Conservation (phyloP, 2,797 vertebrate species). For the Hydrocynus forskahlii region DNA sequence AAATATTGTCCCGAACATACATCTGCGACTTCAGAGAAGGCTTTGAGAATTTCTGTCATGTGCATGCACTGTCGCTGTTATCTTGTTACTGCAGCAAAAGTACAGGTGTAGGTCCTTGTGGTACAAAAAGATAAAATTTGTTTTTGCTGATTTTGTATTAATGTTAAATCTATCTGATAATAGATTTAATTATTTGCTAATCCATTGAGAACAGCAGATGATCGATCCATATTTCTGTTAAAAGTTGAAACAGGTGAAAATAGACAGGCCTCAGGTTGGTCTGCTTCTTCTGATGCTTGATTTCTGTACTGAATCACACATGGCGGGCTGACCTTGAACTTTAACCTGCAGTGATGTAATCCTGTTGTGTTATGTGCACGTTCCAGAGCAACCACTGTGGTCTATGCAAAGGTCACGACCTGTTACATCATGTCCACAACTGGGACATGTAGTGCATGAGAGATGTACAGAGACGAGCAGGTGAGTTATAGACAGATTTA, state of each 20-base stretch:
- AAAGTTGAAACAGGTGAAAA: not conserved
- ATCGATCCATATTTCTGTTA: not conserved
- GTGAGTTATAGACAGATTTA: not conserved
- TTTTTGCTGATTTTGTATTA: too few relatives aligned
- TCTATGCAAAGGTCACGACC: conserved; percentile 29
- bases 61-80: not conserved
- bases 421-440: conserved; percentile 40
- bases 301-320: not conserved
- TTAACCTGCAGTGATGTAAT: conserved; percentile 46
- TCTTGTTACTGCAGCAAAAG: not conserved
- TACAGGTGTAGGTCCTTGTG: not conserved
- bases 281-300: not conserved
- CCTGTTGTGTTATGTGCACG: conserved; percentile 33
- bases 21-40: not conserved
- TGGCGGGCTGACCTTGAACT: conserved; percentile 45
- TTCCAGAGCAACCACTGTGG: conserved; percentile 43
- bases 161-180: not conserved
- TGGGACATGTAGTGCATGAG: conserved; percentile 20
- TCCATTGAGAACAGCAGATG: not conserved
- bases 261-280: not conserved
- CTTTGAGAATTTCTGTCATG: not conserved
- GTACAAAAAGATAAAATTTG: not conserved
- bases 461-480: conserved; percentile 10
- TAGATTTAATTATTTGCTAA: not conserved
- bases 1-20: not conserved